These are phyloP conservation scores for Bolinopsis microptera DNA, from an alignment of 37 sponge, comb jelly and placozoan species.

Conservation along the genomic window DNA sequence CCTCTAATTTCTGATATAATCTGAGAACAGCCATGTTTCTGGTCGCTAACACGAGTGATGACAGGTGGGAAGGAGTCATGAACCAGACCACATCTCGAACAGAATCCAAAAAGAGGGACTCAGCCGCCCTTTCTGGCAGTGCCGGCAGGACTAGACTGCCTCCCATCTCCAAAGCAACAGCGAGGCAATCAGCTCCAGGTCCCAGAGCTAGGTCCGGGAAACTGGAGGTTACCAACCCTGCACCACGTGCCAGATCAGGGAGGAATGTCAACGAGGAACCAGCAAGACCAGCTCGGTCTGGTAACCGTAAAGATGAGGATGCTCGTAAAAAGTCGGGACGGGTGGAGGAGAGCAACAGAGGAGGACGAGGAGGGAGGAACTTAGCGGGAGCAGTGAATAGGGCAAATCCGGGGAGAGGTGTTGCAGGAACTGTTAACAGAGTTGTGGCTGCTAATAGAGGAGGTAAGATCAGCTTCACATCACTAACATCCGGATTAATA, in stretches of 20 bases:
- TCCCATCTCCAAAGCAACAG: neutral
- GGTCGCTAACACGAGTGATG: neutral
- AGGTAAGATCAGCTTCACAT: no score
- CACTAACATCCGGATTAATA: no score
- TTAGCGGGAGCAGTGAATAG: neutral
- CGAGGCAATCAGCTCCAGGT: neutral
- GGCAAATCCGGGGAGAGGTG: neutral
- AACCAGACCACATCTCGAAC: conserved; percentile 24
- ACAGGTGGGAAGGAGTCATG: conserved; percentile 4
- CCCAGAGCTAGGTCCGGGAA: neutral
- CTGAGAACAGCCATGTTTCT: no score
- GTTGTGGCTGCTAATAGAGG: neutral
- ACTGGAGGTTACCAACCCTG: neutral
- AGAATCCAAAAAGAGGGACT: neutral
- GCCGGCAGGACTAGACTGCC: neutral
- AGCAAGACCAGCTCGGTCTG: neutral
- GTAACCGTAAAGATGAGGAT: neutral
- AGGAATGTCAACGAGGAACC: neutral
- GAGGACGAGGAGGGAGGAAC: neutral
- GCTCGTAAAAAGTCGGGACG: neutral
- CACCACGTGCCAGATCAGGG: neutral
- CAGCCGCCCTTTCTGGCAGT: neutral
- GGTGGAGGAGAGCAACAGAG: neutral
- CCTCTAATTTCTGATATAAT: no score
- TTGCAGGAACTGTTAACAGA: conserved; percentile 12